Evolutionary conservation across 2,888 invertebrate species (phyloP), one percentile per base, ranked within the genome.

Genomic region (Zonitis immaculata): DNA sequence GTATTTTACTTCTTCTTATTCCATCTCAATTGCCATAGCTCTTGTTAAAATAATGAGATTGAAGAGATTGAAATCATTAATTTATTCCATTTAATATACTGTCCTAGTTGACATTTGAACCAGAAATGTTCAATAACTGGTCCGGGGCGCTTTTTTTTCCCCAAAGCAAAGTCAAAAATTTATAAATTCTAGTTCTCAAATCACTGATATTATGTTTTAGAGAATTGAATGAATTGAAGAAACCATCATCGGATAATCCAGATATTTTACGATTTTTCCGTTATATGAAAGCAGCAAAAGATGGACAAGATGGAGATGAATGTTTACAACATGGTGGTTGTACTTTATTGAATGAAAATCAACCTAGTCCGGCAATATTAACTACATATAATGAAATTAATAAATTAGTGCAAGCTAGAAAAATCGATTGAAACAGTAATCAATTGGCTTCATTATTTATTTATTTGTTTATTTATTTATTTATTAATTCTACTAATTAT

Each of bases 221-320:
- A 67, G 92, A 92, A 73, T 76, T 92, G 51, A 91, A 91, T 73
- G 92, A 93, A 71, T 78, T 93, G 44, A 82, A 89, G 3, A 87
- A 91, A 49, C 93, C 93, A 0, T 86, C 90, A 0, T 87, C 88
- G 0, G 91, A 92, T 72, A 92, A 92, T 73, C 87, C 90, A 0
- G 91, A 92, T 66, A 91, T 93, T 54, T 77, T 93, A 35, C 79
- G 93, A 49, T 93, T 93, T 79, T 93, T 92, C 81, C 85, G 87
- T 52, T 93, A 93, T 76, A 92, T 93, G 91, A 86, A 91, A 60
- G 89, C 93, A 0, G 93, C 92, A 9, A 85, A 91, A 73, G 86
- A 91, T 58, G 92, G 91, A 0, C 92, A 92, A 69, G 91, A 91
- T 67, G 89, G 88, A 14, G 77, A 82, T 9, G 85, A 85, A 67